phyloP scores from a whole-genome alignment of 2,797 vertebrate genomes.

The Psittacula echo region DNA sequence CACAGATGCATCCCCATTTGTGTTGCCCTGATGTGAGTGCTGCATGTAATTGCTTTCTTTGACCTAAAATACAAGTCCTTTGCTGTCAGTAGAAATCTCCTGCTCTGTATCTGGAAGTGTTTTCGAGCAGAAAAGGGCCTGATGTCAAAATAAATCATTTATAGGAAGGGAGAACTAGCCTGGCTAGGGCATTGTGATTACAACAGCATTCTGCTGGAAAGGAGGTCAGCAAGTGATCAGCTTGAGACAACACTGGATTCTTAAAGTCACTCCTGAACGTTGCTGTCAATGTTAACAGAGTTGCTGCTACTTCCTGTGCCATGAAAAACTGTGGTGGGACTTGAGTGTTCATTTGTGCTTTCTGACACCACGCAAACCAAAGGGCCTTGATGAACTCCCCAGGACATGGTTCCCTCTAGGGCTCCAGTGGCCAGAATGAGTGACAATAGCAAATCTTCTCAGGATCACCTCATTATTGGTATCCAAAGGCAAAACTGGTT shows the following conservation, averaged over 20 bases:
- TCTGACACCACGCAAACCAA: not conserved
- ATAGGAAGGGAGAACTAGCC: constrained; percentile 30
- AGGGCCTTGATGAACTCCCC: not conserved
- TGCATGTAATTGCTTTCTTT: not conserved
- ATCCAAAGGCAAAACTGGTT: not conserved
- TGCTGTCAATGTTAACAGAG: not conserved
- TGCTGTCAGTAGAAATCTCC: constrained; percentile 36
- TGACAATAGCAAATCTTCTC: not conserved
- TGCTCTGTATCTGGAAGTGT: constrained; percentile 13
- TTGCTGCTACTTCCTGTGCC: not conserved
- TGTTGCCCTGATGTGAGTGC: not conserved
- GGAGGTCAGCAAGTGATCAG: constrained; percentile 26
- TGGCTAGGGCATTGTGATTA: constrained; percentile 18
- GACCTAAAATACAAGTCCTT: constrained; percentile 17
- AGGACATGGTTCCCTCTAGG: not conserved
- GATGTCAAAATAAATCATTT: constrained; percentile 58
- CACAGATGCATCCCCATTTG: not conserved
- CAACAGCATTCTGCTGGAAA: constrained; percentile 51
- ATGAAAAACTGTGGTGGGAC: not conserved
- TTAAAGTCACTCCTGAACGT: not conserved
- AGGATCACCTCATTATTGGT: not conserved
- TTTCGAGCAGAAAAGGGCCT: constrained; percentile 53
- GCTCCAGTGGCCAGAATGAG: fast-evolving
- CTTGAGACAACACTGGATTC: not conserved
- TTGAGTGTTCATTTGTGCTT: not conserved